These are phyloP conservation scores for Nasonia longicornis DNA, from an alignment of 1,140 invertebrate species.

Conservation along the genomic window DNA sequence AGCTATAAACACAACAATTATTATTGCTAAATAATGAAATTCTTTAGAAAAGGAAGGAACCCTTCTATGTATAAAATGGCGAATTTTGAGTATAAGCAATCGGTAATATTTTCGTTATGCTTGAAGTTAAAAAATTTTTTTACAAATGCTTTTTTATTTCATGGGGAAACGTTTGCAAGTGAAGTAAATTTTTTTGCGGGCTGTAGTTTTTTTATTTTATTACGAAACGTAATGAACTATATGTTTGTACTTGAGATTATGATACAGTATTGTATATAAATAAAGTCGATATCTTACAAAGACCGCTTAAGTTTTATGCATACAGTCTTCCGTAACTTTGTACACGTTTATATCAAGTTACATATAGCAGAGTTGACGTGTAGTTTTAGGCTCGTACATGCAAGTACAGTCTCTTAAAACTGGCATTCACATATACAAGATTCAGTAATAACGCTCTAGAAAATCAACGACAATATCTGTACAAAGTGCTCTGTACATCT, in stretches of 20 bases:
- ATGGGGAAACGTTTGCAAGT: slow-evolving; percentile 32
- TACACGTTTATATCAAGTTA: slow-evolving; percentile 65
- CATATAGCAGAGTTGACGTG: slow-evolving; percentile 60
- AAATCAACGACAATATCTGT: slow-evolving; percentile 56
- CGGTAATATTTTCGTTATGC: slow-evolving; percentile 13
- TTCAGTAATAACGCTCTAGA: slow-evolving; percentile 52
- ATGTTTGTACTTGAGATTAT: slow-evolving; percentile 67
- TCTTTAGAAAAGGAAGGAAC: slow-evolving; percentile 39
- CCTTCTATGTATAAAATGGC: slow-evolving; percentile 42
- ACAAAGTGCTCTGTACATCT: slow-evolving; percentile 55
- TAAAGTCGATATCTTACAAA: slow-evolving; percentile 66
- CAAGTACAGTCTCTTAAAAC: slow-evolving; percentile 57
- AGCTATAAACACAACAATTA: slow-evolving; percentile 43
- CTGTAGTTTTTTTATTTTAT: slow-evolving; percentile 61
- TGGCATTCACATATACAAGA: slow-evolving; percentile 53
- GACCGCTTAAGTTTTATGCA: slow-evolving; percentile 61
- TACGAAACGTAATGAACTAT: slow-evolving; percentile 66
- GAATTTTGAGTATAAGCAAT: slow-evolving; percentile 45
- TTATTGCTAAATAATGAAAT: slow-evolving; percentile 42
- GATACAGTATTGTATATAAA: slow-evolving; percentile 67
- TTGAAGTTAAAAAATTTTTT: slow-evolving; percentile 41
- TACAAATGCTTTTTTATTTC: slow-evolving; percentile 39
- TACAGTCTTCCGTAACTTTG: slow-evolving; percentile 65
- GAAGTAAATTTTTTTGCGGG: slow-evolving; percentile 46
- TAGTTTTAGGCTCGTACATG: slow-evolving; percentile 61